phyloP scores from a whole-genome alignment of 2,888 invertebrate genomes.

The Acanthosoma haemorrhoidale region DNA sequence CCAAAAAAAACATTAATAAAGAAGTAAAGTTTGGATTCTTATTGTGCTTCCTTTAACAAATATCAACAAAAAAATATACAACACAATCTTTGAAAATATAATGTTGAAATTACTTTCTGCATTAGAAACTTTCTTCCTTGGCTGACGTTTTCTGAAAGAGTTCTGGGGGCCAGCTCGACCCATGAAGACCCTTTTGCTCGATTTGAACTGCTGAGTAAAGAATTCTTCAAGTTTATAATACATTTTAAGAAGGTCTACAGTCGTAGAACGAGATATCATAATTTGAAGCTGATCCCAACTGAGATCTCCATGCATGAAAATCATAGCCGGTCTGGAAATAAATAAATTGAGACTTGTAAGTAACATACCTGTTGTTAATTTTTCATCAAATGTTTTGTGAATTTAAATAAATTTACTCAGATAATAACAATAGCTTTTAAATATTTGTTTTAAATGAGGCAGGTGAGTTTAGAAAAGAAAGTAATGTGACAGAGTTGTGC shows the following conservation, averaged over 20 bases:
- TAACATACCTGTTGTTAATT: no score
- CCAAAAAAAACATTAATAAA: no score
- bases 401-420: no score
- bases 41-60: no score
- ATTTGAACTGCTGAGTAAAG: slow-evolving; percentile 95
- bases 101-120: slow-evolving; percentile 37
- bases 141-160: slow-evolving; percentile 40
- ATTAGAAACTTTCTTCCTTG: slow-evolving; percentile 38
- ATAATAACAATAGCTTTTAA: no score
- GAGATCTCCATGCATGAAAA: slow-evolving; percentile 86
- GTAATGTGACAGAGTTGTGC: no score
- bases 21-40: no score
- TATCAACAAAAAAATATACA: no score
- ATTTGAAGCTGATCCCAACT: slow-evolving; percentile 95
- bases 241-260: slow-evolving; percentile 94
- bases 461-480: no score
- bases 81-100: no score
- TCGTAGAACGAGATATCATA: slow-evolving; percentile 94
- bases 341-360: not conserved
- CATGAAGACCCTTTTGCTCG: slow-evolving; percentile 82
- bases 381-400: no score
- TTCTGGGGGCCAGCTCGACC: slow-evolving; percentile 37
- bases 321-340: slow-evolving; percentile 66
- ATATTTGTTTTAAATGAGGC: no score
- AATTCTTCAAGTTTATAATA: slow-evolving; percentile 94